These are phyloP conservation scores for Hirudo medicinalis DNA, from an alignment of 1,140 invertebrate genomes.

Conservation along the genomic window DNA sequence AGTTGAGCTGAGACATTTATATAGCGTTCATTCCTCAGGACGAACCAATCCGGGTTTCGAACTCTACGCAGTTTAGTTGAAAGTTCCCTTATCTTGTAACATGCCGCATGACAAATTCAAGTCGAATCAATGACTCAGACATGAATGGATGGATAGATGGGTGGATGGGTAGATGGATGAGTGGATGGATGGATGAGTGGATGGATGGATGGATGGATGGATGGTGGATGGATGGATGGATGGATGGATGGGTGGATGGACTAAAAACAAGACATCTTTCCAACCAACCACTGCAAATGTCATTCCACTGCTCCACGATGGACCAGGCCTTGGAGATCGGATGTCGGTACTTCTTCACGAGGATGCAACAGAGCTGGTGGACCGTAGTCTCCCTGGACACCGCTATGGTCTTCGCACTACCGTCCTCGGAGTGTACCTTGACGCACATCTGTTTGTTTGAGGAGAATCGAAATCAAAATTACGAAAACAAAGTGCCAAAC, in stretches of 20 bases:
- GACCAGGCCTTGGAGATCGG: neutral
- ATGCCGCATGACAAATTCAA: too few species aligned
- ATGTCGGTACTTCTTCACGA: neutral
- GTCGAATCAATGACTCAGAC: neutral
- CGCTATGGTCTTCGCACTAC: neutral
- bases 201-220: constrained; percentile 12
- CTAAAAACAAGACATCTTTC: constrained; percentile 28
- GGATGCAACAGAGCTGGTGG: neutral
- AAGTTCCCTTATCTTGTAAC: too few species aligned
- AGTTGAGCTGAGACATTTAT: too few species aligned
- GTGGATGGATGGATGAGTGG: constrained; percentile 11
- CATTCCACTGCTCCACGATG: neutral
- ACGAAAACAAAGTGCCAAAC: too few species aligned
- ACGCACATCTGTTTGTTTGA: neutral
- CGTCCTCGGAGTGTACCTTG: constrained; percentile 1
- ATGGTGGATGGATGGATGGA: constrained; percentile 8
- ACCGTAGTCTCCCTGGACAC: neutral
- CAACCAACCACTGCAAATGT: neutral
- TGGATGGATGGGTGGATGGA: constrained; percentile 4
- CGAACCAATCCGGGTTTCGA: too few species aligned
- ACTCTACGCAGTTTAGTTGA: too few species aligned
- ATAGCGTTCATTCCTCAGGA: too few species aligned
- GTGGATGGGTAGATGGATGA: too few species aligned
- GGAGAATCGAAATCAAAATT: too few species aligned
- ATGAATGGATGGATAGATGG: too few species aligned